Conservation (phyloP, 2,888 invertebrate species). For the Malacosoma neustria region DNA sequence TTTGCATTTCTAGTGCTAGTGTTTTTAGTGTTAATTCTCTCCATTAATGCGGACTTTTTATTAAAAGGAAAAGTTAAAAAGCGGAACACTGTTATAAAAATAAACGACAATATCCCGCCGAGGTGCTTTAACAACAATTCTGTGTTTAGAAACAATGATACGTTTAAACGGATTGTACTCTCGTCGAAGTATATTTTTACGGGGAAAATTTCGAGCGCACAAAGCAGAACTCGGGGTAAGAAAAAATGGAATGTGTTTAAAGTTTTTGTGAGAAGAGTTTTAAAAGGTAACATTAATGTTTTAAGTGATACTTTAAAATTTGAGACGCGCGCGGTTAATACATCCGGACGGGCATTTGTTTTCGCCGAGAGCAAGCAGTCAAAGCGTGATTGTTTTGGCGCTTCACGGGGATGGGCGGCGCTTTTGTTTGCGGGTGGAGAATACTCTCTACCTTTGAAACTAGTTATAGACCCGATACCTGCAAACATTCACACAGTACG, state of each 20-base stretch:
- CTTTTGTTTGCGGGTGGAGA: conserved; percentile 43
- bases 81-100: conserved; percentile 59
- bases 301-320: conserved; percentile 63
- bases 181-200: conserved; percentile 65
- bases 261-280: conserved; percentile 59
- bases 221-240: conserved; percentile 41
- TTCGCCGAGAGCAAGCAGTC: conserved; percentile 44
- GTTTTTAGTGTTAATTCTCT: conserved; percentile 32
- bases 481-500: conserved; percentile 55
- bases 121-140: conserved; percentile 52
- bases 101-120: conserved; percentile 42
- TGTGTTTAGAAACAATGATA: conserved; percentile 56
- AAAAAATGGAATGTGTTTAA: conserved; percentile 50
- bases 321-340: conserved; percentile 53
- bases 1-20: conserved; percentile 27
- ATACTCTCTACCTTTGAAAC: conserved; percentile 43
- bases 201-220: conserved; percentile 62
- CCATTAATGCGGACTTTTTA: conserved; percentile 41
- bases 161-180: conserved; percentile 47
- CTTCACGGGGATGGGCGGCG: conserved; percentile 43
- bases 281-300: conserved; percentile 59
- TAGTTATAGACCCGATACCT: conserved; percentile 59
- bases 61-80: conserved; percentile 62
- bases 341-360: conserved; percentile 54
- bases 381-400: conserved; percentile 31